Evolutionary conservation across 2,113 vertebrate species (phyloP).

Genomic region (Cettia cetti): DNA sequence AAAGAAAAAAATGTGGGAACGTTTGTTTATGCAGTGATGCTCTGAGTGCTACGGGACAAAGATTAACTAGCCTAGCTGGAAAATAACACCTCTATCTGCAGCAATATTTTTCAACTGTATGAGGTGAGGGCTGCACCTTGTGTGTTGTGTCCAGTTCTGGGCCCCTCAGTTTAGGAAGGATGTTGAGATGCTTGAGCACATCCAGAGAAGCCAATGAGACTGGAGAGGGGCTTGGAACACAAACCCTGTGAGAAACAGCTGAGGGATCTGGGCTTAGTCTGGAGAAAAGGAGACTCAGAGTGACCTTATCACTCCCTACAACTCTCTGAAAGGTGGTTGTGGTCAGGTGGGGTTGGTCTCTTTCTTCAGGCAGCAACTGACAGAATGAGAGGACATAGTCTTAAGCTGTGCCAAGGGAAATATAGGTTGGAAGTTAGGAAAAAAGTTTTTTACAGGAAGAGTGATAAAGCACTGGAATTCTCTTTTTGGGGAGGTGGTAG

Average conservation of each 20-base stretch:
- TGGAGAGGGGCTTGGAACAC: neutral
- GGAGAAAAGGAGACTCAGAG: neutral
- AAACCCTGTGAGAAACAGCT: rapidly evolving
- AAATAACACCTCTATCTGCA: neutral
- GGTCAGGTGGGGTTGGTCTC: neutral
- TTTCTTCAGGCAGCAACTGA: neutral
- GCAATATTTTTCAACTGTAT: neutral
- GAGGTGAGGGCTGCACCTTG: neutral
- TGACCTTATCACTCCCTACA: too few relatives aligned
- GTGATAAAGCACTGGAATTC: neutral
- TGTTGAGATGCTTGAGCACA: rapidly evolving
- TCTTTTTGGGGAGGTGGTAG: neutral
- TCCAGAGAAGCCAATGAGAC: neutral
- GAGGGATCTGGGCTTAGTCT: neutral
- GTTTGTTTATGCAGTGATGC: neutral
- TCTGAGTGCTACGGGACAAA: neutral
- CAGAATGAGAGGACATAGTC: rapidly evolving
- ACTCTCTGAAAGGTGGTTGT: rapidly evolving
- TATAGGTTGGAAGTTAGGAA: neutral
- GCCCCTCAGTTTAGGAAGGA: neutral
- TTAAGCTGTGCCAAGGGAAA: rapidly evolving
- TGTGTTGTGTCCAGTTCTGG: neutral
- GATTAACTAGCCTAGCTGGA: neutral
- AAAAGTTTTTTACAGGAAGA: neutral
- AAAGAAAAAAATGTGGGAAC: neutral